A percentile compares a stretch with the other conserved stretches of the same genome.
Evolutionary conservation across 2,113 vertebrate species (phyloP).

Genomic region (Clarias magur): DNA sequence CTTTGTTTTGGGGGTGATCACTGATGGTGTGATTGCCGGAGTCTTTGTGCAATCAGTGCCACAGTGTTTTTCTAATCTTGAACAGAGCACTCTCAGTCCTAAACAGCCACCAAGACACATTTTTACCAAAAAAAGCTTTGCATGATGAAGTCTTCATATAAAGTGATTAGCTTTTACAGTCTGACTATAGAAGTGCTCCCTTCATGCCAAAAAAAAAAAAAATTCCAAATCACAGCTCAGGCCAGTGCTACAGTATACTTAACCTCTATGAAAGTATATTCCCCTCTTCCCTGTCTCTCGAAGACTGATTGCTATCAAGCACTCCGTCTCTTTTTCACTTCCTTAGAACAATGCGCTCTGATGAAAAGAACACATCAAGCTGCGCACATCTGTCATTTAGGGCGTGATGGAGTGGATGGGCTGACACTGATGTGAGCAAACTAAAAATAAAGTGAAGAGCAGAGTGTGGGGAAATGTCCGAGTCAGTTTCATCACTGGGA

Average conservation of each 20-base stretch:
- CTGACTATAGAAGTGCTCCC: slow-evolving; percentile 32
- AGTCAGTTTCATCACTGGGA: slow-evolving; percentile 34
- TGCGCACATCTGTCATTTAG: slow-evolving; percentile 48
- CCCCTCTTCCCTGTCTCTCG: slow-evolving; percentile 6
- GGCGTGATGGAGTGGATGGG: slow-evolving; percentile 38
- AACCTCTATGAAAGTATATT: slow-evolving; percentile 29
- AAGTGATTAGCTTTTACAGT: slow-evolving; percentile 49
- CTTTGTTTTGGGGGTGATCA: slow-evolving; percentile 37
- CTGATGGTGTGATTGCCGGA: slow-evolving; percentile 41
- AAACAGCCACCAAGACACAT: slow-evolving; percentile 24
- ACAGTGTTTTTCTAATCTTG: slow-evolving; percentile 41
- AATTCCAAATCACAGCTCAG: slow-evolving; percentile 26
- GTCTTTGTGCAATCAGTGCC: slow-evolving; percentile 48
- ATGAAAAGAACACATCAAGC: slow-evolving; percentile 49
- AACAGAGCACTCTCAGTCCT: background rate
- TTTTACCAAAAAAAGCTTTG: slow-evolving; percentile 37
- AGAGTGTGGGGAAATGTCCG: slow-evolving; percentile 36
- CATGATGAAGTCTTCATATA: slow-evolving; percentile 35
- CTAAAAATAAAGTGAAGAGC: slow-evolving; percentile 21
- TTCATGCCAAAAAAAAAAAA: slow-evolving; percentile 36
- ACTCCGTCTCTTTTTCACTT: slow-evolving; percentile 41
- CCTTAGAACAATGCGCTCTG: slow-evolving; percentile 49
- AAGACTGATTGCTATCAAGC: slow-evolving; percentile 50
- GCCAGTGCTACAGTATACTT: slow-evolving; percentile 29
- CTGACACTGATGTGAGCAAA: background rate